A percentile compares a stretch with the other conserved stretches of the same genome.
Conservation (phyloP, 2,888 invertebrate genomes). For the Poecilus cupreus region DNA sequence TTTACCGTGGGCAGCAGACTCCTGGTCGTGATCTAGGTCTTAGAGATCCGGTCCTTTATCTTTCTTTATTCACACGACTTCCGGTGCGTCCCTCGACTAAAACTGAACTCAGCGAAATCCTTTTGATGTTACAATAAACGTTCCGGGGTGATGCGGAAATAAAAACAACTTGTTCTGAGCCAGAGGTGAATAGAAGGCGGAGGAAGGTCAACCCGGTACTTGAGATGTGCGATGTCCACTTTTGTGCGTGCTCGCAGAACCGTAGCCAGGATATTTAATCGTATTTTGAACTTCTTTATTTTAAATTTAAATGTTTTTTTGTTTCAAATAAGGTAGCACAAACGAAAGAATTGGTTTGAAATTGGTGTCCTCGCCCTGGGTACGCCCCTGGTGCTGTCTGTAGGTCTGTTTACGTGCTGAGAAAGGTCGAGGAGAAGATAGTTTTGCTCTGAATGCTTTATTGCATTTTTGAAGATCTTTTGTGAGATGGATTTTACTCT, state of each 20-base stretch:
- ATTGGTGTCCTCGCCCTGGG: no score
- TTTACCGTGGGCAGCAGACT: background rate
- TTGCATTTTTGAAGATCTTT: constrained; percentile 41
- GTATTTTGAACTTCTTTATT: no score
- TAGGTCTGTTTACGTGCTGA: constrained; percentile 16
- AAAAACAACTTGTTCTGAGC: constrained; percentile 56
- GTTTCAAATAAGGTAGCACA: no score
- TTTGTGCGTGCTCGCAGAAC: background rate
- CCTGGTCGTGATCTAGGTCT: constrained; percentile 42
- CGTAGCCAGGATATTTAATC: no score
- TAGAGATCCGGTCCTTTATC: constrained; percentile 55
- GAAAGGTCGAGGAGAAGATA: constrained; percentile 28
- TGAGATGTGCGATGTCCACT: constrained; percentile 8
- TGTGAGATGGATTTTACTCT: constrained; percentile 36
- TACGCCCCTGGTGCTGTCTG: background rate
- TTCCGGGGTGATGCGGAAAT: constrained; percentile 60
- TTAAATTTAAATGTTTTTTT: no score
- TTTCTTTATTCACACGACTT: constrained; percentile 61
- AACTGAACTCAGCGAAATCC: constrained; percentile 56
- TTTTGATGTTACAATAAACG: constrained; percentile 62
- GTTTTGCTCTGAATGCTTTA: constrained; percentile 36
- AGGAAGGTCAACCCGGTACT: constrained; percentile 22
- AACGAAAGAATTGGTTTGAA: no score
- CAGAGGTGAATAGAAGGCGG: background rate
- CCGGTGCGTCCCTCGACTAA: constrained; percentile 55